Evolutionary conservation across 2,888 invertebrate species (phyloP).

Genomic region (Doris montereyensis): DNA sequence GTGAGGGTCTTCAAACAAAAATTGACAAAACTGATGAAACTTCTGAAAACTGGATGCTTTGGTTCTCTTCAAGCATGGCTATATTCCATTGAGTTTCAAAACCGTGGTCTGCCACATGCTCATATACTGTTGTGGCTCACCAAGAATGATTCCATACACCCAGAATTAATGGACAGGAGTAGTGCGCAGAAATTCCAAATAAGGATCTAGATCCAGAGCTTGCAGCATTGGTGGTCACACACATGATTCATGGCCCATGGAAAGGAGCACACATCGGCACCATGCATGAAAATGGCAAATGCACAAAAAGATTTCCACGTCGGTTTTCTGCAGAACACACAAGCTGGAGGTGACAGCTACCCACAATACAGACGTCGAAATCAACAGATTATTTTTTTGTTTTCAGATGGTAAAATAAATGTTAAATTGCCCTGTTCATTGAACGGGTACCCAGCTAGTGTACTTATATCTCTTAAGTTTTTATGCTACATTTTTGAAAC

Average conservation of each 20-base stretch:
- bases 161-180: not conserved
- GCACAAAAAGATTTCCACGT: not conserved
- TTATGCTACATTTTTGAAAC: too few relatives aligned
- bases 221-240: conserved; percentile 41
- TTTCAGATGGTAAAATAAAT: too few relatives aligned
- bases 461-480: too few relatives aligned
- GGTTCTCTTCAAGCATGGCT: conserved; percentile 1
- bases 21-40: not conserved
- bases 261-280: too few relatives aligned
- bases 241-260: too few relatives aligned
- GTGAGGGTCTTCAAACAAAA: conserved; percentile 10
- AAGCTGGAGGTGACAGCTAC: not conserved
- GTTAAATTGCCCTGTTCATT: too few relatives aligned
- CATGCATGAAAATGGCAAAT: not conserved
- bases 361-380: not conserved
- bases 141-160: not conserved
- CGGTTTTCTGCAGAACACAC: not conserved
- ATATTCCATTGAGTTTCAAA: conserved; percentile 2
- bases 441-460: too few relatives aligned
- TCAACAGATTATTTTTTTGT: too few relatives aligned
- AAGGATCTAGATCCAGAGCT: not conserved
- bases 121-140: not conserved
- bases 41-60: not conserved
- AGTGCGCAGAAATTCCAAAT: conserved; percentile 8
- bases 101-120: not conserved